Conservation (phyloP, 2,797 vertebrate genomes). For the Neosilurus mollespiculum region DNA sequence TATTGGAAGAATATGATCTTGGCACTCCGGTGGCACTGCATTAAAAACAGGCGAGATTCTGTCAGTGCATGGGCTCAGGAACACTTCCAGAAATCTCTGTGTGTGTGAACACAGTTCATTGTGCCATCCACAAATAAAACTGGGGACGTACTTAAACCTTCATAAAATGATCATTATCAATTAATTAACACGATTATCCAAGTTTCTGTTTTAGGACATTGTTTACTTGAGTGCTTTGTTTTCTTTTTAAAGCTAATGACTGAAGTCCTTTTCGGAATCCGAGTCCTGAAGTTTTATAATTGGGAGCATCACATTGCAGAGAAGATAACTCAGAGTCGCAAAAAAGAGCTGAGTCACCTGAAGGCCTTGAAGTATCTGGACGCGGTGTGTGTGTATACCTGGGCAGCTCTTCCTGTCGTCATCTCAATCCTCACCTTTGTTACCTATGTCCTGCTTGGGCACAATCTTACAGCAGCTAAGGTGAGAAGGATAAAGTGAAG, state of each 20-base stretch:
- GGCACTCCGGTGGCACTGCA: no score
- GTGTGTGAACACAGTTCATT: no score
- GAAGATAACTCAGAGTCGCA: constrained; percentile 75
- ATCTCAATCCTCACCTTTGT: constrained; percentile 91
- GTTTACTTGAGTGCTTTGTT: neutral
- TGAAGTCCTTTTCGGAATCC: constrained; percentile 88
- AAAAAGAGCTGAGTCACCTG: constrained; percentile 80
- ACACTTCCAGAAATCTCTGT: no score
- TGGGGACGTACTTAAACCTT: neutral
- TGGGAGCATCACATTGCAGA: constrained; percentile 86
- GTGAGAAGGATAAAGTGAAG: constrained; percentile 63
- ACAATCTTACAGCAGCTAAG: constrained; percentile 92
- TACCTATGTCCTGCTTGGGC: constrained; percentile 86
- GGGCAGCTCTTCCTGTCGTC: constrained; percentile 91
- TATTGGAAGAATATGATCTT: no score
- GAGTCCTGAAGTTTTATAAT: constrained; percentile 91
- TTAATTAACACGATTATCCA: neutral
- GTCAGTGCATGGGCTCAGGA: no score
- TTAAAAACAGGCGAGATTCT: no score
- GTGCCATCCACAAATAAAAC: no score
- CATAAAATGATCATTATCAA: neutral
- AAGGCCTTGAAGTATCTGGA: constrained; percentile 86
- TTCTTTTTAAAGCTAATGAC: constrained; percentile 82
- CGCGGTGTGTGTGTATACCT: constrained; percentile 91
- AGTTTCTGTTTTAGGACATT: neutral